These are phyloP conservation scores for Whitmania pigra DNA, from an alignment of 1,140 invertebrate species.

Conservation along the genomic window DNA sequence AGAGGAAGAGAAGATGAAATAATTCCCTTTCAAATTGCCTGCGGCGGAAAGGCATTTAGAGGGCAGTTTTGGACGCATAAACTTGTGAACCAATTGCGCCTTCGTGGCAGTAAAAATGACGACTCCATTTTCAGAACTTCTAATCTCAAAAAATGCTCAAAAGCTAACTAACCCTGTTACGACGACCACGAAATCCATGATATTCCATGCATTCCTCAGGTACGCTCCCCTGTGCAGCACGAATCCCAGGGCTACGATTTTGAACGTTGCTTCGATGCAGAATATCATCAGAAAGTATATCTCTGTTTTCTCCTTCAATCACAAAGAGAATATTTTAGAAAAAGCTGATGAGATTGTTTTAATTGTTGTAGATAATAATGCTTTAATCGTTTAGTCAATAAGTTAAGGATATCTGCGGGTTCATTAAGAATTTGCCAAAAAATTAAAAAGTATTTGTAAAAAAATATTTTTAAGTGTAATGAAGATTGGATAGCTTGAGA, in stretches of 20 bases:
- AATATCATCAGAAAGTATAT: conserved; percentile 99
- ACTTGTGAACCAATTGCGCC: no score
- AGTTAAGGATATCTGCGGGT: neutral
- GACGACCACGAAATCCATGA: conserved; percentile 99
- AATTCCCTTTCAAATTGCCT: no score
- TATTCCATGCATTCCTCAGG: conserved; percentile 99
- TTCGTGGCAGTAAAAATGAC: no score
- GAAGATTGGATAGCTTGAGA: neutral
- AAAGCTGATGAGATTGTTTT: neutral
- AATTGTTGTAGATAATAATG: no score
- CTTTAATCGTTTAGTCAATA: no score
- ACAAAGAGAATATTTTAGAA: conserved; percentile 2
- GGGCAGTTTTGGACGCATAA: no score
- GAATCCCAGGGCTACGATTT: conserved; percentile 99
- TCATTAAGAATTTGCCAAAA: neutral
- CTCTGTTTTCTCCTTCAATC: conserved; percentile 85
- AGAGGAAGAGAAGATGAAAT: no score
- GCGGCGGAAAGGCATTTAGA: no score
- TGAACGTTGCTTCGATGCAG: conserved; percentile 98
- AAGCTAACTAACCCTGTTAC: conserved; percentile 87
- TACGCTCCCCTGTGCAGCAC: conserved; percentile 97
- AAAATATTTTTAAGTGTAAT: neutral
- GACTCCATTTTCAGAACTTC: no score
- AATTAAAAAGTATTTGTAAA: no score
- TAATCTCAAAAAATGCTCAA: neutral